Base-by-base conservation (phyloP, 2,797 vertebrate species). In the Chrysocyon brachyurus region DNA sequence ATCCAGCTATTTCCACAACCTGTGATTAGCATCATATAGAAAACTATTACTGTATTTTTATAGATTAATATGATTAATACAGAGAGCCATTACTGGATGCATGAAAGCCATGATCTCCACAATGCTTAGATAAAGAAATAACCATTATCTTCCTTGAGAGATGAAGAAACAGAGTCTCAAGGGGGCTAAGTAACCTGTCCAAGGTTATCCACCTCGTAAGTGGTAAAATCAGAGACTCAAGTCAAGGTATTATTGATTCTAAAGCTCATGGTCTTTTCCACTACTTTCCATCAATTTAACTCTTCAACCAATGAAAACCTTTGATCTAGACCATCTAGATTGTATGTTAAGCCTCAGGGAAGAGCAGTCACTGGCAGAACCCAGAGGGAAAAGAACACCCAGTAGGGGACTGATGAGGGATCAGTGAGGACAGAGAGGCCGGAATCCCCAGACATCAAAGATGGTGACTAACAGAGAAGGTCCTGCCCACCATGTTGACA, bases 361-460 rank as follows among this genome's bases (percentile, higher is more conserved):
- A 17, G 15, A 78, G 19, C 22, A 87, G 36, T 78, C n/a, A 31
- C 46, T 83, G 31, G 79, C 28, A 88, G 26, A 92, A 56, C 19
- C 33, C 61, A 64, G 31, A 82, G 40, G 49, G 46, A 57, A 89
- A 61, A 94, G 63, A 54, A 52, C 66, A 12, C 49, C 52, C 54
- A 22, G 57, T 24, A 40, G 73, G 78, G 33, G 49, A 1, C 26
- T 87, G 66, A 83, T 24, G 33, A 84, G 73, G 31, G 28, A 56
- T n/a, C 31, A 56, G 63, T 79, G n/a, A 40, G 24, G 49, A 52
- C n/a, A 70, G 87, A 92, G 46, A 66, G 33, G 68, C 77, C 66
- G 78, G 82, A 79, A 84, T 87, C 54, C 75, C n/a, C 66, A 88
- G 90, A 92, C 90, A 95, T 97, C 96, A 97, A 95, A 97, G 87